Base-by-base conservation (phyloP, 2,113 vertebrate species). In the Puntigrus tetrazona region DNA sequence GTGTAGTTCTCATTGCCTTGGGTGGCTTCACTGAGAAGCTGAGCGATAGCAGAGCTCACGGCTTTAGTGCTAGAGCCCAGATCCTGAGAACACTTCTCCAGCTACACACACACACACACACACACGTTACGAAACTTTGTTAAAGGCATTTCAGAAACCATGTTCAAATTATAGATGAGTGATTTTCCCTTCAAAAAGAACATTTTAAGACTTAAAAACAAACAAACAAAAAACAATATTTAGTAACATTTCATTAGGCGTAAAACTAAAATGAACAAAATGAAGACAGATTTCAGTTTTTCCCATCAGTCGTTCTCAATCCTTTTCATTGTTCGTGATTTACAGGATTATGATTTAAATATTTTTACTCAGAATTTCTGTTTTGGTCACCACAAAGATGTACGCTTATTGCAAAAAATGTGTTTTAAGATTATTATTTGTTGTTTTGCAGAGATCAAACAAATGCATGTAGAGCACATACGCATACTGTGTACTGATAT, bases 1-100 rank as follows among this genome's bases (percentile, higher is more conserved):
- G 97, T 97, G 84, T 99, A 99, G 90, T 99, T 99, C 92, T 99
- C 97, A 0, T 99, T 98, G 90, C 97, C 98, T 88, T 98, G 98
- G n/a, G 97, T 96, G 31, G 97, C 95, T 86, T 99, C 98, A 31
- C 97, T 97, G 80, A 98, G 90, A 27, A 99, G 94, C 87, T 98
- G 96, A 80, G 98, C 97, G 0, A 99, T 96, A 82, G 97, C 95
- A 0, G 98, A 98, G 88, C 96, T 98, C 87, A 99, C 97, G 0
- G 97, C 97, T 91, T 99, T 99, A 14, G 97, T 98, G 91, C 96
- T 97, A 87, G 94, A 96, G 36, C 97, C 97, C 87, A 99, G 94
- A 76, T 99, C 98, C 91, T 99, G 97, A 13, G 96, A 94, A 86
- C 96, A 98, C 38, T 98, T 99, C 91, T 98, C 97, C 92, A 98